A percentile compares a stretch with the other conserved stretches of the same genome.
Conservation (phyloP, 2,888 invertebrate species). For the Vannuccia rotundouncinata region DNA sequence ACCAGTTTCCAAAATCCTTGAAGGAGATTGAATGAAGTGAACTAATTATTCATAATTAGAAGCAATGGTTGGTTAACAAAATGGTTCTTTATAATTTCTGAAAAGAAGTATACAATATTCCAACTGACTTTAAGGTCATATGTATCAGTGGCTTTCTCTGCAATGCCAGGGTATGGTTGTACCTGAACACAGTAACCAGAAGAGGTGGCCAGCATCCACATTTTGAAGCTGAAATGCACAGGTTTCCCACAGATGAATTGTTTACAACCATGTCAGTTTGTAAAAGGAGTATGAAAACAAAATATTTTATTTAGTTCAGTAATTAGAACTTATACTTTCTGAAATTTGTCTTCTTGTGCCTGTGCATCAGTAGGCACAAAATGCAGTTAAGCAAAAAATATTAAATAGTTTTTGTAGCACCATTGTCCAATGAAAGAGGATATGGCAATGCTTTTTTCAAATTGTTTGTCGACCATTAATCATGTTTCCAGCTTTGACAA, state of each 20-base stretch:
- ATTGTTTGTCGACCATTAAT: neutral
- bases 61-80: neutral
- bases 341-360: slow-evolving; percentile 1
- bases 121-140: neutral
- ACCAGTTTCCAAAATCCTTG: neutral
- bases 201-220: slow-evolving; percentile 4
- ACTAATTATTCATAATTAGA: slow-evolving; percentile 2
- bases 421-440: slow-evolving; percentile 8
- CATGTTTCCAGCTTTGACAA: neutral
- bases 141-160: neutral
- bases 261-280: slow-evolving; percentile 5
- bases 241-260: neutral
- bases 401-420: neutral
- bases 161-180: neutral
- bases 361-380: neutral
- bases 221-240: neutral
- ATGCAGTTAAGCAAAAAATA: neutral
- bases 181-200: slow-evolving; percentile 14
- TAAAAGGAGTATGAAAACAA: slow-evolving; percentile 11
- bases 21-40: neutral
- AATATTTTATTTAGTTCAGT: neutral
- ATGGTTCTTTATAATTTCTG: neutral
- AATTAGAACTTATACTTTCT: slow-evolving; percentile 11
- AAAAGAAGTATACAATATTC: slow-evolving; percentile 13
- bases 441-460: slow-evolving; percentile 11